A percentile compares a stretch with the other conserved stretches of the same genome.
Conservation (phyloP, 2,113 vertebrate genomes). For the Sturnira hondurensis region DNA sequence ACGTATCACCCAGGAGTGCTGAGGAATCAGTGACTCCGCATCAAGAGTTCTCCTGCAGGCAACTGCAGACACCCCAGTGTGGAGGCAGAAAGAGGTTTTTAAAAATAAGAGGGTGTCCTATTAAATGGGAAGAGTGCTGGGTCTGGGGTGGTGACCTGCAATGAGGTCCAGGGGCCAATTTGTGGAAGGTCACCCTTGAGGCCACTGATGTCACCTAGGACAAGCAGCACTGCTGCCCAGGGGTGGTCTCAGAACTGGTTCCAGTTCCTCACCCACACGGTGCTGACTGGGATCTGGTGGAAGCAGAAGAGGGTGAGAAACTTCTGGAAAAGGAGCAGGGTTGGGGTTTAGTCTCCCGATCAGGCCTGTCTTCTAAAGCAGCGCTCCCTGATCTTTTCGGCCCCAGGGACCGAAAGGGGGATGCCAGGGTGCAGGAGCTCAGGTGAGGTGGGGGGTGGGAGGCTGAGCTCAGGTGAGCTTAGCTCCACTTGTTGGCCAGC, state of each 20-base stretch:
- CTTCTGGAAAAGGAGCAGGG: neutral
- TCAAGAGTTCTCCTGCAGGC: neutral
- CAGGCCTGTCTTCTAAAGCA: neutral
- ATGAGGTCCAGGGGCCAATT: neutral
- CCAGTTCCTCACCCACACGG: neutral
- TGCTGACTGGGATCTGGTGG: fast-evolving
- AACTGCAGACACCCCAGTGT: fast-evolving
- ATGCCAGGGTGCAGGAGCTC: too few species aligned
- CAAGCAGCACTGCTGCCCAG: fast-evolving
- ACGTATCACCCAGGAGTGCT: neutral
- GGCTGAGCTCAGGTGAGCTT: too few species aligned
- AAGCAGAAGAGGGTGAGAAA: neutral
- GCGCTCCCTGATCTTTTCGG: too few species aligned
- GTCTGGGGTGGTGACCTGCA: neutral
- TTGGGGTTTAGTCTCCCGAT: neutral
- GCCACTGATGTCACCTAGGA: neutral
- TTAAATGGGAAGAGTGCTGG: neutral
- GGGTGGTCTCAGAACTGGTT: neutral
- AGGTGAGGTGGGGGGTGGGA: too few species aligned
- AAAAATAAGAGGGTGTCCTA: neutral
- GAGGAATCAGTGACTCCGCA: too few species aligned
- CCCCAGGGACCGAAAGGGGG: too few species aligned
- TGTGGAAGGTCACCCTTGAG: neutral
- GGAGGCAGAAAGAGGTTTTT: neutral
- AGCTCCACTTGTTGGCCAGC: too few species aligned